phyloP scores from a whole-genome alignment of 2,797 vertebrate species.

The Phyllotis vaccarum region DNA sequence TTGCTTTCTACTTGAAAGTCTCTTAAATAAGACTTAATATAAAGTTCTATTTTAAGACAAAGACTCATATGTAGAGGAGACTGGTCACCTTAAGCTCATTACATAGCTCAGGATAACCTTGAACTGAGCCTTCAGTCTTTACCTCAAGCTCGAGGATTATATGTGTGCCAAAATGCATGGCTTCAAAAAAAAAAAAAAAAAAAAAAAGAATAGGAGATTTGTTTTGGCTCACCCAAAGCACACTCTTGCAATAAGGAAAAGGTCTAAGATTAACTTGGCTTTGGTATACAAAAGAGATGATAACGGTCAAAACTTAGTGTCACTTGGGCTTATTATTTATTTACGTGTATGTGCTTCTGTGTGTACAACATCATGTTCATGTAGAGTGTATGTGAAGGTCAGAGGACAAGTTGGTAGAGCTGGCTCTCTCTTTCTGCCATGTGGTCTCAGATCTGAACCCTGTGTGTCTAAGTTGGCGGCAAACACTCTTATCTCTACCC shows the following conservation, averaged over 20 bases:
- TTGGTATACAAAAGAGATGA: slow-evolving; percentile 3
- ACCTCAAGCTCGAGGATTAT: background rate
- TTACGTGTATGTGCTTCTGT: background rate
- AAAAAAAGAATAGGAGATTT: background rate
- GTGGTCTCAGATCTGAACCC: background rate
- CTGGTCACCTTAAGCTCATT: background rate
- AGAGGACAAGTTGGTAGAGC: background rate
- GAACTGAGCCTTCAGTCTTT: background rate
- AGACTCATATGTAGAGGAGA: background rate
- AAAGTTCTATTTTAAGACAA: background rate
- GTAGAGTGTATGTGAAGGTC: background rate
- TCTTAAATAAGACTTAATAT: slow-evolving; percentile 29
- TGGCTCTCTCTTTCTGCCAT: background rate
- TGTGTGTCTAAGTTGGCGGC: background rate
- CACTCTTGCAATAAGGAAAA: slow-evolving; percentile 7
- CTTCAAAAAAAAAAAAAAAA: background rate
- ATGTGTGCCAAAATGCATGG: background rate
- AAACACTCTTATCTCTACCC: background rate
- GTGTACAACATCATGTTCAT: background rate
- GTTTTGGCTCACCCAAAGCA: background rate
- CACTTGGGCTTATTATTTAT: background rate
- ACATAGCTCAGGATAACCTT: background rate
- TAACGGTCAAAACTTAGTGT: background rate
- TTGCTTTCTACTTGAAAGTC: background rate
- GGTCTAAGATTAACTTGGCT: slow-evolving; percentile 2